Evolutionary conservation across 2,113 vertebrate genomes (phyloP), one percentile per base, ranked within the genome.

Genomic region (Anolis carolinensis): DNA sequence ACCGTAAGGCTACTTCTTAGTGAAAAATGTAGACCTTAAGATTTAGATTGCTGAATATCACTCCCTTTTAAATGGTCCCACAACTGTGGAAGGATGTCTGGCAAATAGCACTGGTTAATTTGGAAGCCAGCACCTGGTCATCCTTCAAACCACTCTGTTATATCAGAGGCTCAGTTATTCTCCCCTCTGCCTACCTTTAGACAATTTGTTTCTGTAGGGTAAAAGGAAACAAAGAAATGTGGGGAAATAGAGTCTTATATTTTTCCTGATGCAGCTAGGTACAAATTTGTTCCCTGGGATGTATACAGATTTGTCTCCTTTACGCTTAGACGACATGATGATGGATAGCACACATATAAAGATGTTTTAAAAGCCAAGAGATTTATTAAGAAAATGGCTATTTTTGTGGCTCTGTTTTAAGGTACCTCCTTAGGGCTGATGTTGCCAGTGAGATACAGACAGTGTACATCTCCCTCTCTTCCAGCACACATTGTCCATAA

Each of bases 321-420:
- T 91, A 82, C 89, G 79, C 78, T 91, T 9, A 68, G 84, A 83
- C 52, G 82, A 88, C 0, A 0, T 70, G 77, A 85, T 93, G 90
- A 90, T 91, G 83, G 86, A 91, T 90, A 85, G 73, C 1, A 1
- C 89, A 80, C 87, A 94, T 91, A 94, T 90, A 93, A 92, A 91
- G 86, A 88, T 90, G 92, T 82, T 68, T 4, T 62, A n/a, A 79
- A 73, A 50, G 86, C 83, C n/a, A 0, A 55, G 90, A 92, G 86
- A 89, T 87, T 90, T 89, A 63, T 48, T 85, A 92, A 92, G 87
- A 81, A 92, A 87, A 50, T 1, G 87, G 72, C 36, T 75, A 36
- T 30, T 89, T 88, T 89, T 85, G 75, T 83, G 73, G 81, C 92
- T 75, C 4, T 20, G 25, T n/a, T 81, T 75, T 32, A 80, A 75